Evolutionary conservation across 1,140 invertebrate genomes (phyloP), one percentile per base, ranked within the genome.

Genomic region (Drosophila baimaii): DNA sequence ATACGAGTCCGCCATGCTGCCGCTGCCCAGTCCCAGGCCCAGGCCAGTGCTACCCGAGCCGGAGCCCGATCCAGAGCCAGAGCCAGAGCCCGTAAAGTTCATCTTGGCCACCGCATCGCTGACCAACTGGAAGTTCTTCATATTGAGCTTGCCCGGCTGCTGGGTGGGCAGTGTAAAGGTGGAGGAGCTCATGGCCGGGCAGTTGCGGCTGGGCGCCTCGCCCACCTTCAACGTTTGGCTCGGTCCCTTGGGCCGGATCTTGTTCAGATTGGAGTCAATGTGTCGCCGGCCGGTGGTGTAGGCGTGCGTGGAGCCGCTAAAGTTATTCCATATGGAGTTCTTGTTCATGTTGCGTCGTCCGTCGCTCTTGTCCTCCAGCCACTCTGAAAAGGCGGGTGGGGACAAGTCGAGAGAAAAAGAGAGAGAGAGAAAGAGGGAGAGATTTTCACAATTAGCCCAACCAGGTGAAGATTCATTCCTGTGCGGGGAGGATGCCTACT

Each of bases 131-230:
- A 96, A 98, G 91, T 97, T 97, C 92, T 97, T 97, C 93, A 98
- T 94, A 91, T 98, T 97, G 79, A 98, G 93, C 93, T 97, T 98
- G 52, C 97, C 97, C 8, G 97, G 96, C 94, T 97, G 96, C 93
- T 95, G 91, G 52, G 82, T 86, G 83, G 82, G 82, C 62, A 86
- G 71, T 33, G 82, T 85, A 46, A 84, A 90, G 21, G 85, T 86
- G 25, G 90, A 91, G 63, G 79, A 86, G 75, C 82, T 90, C 84
- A 83, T 80, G 9, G 77, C 72, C 41, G 73, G 73, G 76, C 80
- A 89, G 39, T 89, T 86, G 41, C 70, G 83, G 61, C 79, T 83
- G 79, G 83, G 76, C 76, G 84, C 76, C 51, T 88, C 83, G 82
- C 73, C 62, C 93, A 96, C 95, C 93, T 97, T 97, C 17, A 97